These are phyloP conservation scores for Tenthredo distinguenda DNA, from an alignment of 2,888 invertebrate genomes.

Conservation along the genomic window DNA sequence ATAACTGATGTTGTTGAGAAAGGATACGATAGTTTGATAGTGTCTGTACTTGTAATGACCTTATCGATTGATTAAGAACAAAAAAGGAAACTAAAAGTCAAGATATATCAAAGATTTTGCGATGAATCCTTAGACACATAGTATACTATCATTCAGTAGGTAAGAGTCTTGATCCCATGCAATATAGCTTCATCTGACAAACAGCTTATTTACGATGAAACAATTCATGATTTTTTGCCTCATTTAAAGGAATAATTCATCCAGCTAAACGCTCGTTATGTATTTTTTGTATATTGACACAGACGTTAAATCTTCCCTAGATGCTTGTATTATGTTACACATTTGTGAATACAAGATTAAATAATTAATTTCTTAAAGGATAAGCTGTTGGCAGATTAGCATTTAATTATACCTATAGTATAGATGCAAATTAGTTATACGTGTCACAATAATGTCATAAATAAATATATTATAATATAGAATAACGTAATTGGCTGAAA, in stretches of 20 bases:
- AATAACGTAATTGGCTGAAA: slow-evolving; percentile 19
- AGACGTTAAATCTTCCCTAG: background rate
- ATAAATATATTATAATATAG: slow-evolving; percentile 1
- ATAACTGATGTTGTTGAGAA: background rate
- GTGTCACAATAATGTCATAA: slow-evolving; percentile 21
- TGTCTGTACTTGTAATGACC: background rate
- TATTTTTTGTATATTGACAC: background rate
- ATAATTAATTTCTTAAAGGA: slow-evolving; percentile 1
- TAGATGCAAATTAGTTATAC: slow-evolving; percentile 8
- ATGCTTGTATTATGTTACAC: background rate
- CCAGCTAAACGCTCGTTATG: background rate
- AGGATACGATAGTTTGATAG: slow-evolving; percentile 20
- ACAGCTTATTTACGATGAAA: slow-evolving; percentile 11
- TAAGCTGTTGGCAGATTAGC: slow-evolving; percentile 28
- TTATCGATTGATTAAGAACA: background rate
- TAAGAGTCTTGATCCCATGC: slow-evolving; percentile 32
- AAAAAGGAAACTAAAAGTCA: background rate
- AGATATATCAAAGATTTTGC: slow-evolving; percentile 24
- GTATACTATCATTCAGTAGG: slow-evolving; percentile 11
- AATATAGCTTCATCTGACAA: slow-evolving; percentile 28
- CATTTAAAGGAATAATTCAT: slow-evolving; percentile 1
- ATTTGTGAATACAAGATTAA: background rate
- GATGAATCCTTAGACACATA: background rate
- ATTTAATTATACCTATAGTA: slow-evolving; percentile 5
- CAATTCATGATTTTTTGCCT: background rate